Evolutionary conservation across 2,797 vertebrate species (phyloP).

Genomic region (Gallinago nigripennis): DNA sequence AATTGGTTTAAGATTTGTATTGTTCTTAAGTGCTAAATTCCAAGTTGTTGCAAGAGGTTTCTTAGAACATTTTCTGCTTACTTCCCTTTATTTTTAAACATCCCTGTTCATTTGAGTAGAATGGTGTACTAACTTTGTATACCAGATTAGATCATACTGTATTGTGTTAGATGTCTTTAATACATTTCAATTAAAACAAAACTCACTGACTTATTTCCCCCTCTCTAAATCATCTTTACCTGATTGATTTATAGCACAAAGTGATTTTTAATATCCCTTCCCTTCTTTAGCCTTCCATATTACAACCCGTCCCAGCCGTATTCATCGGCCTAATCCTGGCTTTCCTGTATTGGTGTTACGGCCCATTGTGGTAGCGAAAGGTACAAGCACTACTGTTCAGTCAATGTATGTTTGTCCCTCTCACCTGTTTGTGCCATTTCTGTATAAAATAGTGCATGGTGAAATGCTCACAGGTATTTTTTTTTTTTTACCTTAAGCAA

Average conservation of each 20-base stretch:
- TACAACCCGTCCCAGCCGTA: constrained; percentile 99
- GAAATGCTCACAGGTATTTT: constrained; percentile 71
- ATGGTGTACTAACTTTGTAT: constrained; percentile 63
- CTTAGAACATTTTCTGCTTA: constrained; percentile 34
- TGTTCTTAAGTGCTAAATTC: constrained; percentile 25
- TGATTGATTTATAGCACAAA: constrained; percentile 79
- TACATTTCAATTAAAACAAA: constrained; percentile 71
- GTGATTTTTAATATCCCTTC: constrained; percentile 97
- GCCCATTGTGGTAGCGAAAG: constrained; percentile 99
- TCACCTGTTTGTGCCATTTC: constrained; percentile 84
- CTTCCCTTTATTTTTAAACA: constrained; percentile 48
- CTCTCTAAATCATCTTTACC: constrained; percentile 78
- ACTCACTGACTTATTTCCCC: constrained; percentile 71
- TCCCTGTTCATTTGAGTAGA: constrained; percentile 52
- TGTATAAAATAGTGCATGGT: constrained; percentile 84
- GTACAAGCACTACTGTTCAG: constrained; percentile 93
- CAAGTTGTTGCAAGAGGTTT: constrained; percentile 1
- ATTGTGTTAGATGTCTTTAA: constrained; percentile 79
- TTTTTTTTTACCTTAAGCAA: constrained; percentile 74
- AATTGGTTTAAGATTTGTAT: neutral
- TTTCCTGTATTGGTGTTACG: constrained; percentile 99
- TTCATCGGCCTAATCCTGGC: constrained; percentile 99
- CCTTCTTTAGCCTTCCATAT: constrained; percentile 97
- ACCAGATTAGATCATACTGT: constrained; percentile 64
- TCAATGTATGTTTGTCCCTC: constrained; percentile 87